Evolutionary conservation across 2,888 invertebrate species (phyloP).

Genomic region (Alitta virens): DNA sequence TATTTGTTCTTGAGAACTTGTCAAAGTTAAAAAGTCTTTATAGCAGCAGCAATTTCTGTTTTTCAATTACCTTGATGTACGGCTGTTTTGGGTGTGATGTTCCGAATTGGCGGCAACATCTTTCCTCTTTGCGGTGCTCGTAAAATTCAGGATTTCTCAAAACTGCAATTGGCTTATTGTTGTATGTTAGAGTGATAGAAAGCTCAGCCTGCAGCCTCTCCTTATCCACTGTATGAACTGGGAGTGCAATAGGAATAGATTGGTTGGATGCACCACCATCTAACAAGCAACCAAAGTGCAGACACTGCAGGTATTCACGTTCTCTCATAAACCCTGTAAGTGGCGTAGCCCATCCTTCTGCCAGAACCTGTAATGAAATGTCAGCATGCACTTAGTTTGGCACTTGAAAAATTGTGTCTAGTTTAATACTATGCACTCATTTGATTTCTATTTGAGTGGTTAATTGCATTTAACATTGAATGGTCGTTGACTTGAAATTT

Average conservation of each 20-base stretch:
- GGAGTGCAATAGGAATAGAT: constrained; percentile 90
- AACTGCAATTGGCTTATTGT: constrained; percentile 57
- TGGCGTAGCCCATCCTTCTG: constrained; percentile 98
- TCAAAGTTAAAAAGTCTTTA: too few relatives aligned
- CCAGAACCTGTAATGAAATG: constrained; percentile 65
- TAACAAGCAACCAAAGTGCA: constrained; percentile 87
- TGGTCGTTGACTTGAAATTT: too few relatives aligned
- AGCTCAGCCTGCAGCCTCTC: constrained; percentile 65
- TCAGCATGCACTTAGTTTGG: too few relatives aligned
- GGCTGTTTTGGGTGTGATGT: constrained; percentile 84
- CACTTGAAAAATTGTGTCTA: too few relatives aligned
- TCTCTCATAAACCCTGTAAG: constrained; percentile 97
- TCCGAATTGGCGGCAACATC: constrained; percentile 89
- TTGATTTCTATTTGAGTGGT: too few relatives aligned
- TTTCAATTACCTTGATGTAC: constrained; percentile 73
- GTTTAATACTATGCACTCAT: too few relatives aligned
- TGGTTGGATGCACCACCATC: constrained; percentile 79
- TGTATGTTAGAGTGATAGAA: constrained; percentile 60
- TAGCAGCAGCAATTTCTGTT: too few relatives aligned
- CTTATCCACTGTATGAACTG: constrained; percentile 70
- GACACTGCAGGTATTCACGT: constrained; percentile 83
- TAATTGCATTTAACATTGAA: too few relatives aligned
- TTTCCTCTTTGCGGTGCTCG: constrained; percentile 89
- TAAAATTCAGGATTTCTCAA: constrained; percentile 79
- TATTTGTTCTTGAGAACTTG: too few relatives aligned